Evolutionary conservation across 2,888 invertebrate species (phyloP).

Genomic region (Andrena haemorrhoa): DNA sequence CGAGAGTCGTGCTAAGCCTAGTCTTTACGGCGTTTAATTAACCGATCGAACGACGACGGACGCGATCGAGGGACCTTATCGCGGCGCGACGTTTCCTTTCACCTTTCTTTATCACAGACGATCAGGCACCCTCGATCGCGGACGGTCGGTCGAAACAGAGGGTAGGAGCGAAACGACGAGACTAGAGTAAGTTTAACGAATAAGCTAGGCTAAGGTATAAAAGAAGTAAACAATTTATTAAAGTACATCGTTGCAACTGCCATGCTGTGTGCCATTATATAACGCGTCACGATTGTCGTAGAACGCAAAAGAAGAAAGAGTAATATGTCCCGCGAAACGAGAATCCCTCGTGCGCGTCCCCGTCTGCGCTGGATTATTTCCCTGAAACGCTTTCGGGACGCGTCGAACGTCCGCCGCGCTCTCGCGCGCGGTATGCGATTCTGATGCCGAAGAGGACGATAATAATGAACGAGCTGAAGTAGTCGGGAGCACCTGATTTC

Average conservation of each 20-base stretch:
- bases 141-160: neutral
- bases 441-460: neutral
- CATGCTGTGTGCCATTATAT: slow-evolving; percentile 85
- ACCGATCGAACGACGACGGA: slow-evolving; percentile 37
- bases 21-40: slow-evolving; percentile 59
- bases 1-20: slow-evolving; percentile 49
- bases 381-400: slow-evolving; percentile 46
- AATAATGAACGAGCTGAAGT: neutral
- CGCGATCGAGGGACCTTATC: slow-evolving; percentile 25
- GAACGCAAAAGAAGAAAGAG: slow-evolving; percentile 66
- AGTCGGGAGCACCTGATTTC: neutral
- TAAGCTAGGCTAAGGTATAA: slow-evolving; percentile 68
- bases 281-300: slow-evolving; percentile 80
- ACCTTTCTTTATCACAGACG: neutral
- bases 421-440: slow-evolving; percentile 27
- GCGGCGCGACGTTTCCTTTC: slow-evolving; percentile 14
- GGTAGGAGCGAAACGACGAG: slow-evolving; percentile 49
- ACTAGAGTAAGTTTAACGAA: slow-evolving; percentile 64
- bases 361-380: slow-evolving; percentile 63
- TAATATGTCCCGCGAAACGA: slow-evolving; percentile 36
- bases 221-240: slow-evolving; percentile 77
- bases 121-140: slow-evolving; percentile 24
- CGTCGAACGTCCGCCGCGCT: slow-evolving; percentile 30
- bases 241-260: slow-evolving; percentile 84
- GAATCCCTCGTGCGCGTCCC: slow-evolving; percentile 64